Evolutionary conservation across 2,888 invertebrate species (phyloP), one percentile per base, ranked within the genome.

Genomic region (Ariolimax columbianus): DNA sequence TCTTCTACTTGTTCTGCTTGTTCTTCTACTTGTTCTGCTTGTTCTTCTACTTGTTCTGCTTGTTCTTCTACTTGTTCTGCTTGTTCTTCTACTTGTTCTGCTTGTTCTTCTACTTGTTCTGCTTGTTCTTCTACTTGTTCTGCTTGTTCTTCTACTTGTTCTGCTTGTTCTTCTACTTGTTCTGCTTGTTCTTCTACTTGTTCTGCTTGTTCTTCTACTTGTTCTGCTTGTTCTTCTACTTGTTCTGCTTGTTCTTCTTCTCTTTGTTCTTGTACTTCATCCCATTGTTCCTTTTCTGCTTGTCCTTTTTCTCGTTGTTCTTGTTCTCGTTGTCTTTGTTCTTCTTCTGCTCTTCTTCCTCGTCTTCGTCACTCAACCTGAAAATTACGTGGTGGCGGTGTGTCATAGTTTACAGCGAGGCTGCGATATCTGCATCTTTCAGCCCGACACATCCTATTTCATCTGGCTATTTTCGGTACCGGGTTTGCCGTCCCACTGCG

Each of bases 91-190:
- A 30, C 33, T 33, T 66, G 19, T 36, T 68, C 68, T 68, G 33
- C 68, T 68, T 68, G 36, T 68, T 68, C 68, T 36, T 68, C 68
- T 68, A 36, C 68, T 68, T 68, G 36, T 68, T 68, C 68, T 36
- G 33, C 68, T 68, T 68, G 36, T 68, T 68, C 68, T 68, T 36
- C 36, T 68, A 4, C 23, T 36, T 36, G 19, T 68, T 36, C 36
- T 68, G 17, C 68, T 68, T 36, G 36, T 68, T 36, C 68, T 68
- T 68, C 36, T 36, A 36, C 36, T 68, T 36, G 19, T 36, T 68
- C 36, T 36, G 33, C 36, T 36, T 68, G 19, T 36, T 36, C 36
- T 36, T 68, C 36, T 36, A 19, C 36, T 36, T 68, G 36, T 68
- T 68, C 68, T 36, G 33, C 68, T 68, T 68, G 36, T 36, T 68